Percentiles rank a stretch among this genome's conserved stretches.
Evolutionary conservation across 2,797 vertebrate species (phyloP).

Genomic region (Scolopax bukidnonensis): DNA sequence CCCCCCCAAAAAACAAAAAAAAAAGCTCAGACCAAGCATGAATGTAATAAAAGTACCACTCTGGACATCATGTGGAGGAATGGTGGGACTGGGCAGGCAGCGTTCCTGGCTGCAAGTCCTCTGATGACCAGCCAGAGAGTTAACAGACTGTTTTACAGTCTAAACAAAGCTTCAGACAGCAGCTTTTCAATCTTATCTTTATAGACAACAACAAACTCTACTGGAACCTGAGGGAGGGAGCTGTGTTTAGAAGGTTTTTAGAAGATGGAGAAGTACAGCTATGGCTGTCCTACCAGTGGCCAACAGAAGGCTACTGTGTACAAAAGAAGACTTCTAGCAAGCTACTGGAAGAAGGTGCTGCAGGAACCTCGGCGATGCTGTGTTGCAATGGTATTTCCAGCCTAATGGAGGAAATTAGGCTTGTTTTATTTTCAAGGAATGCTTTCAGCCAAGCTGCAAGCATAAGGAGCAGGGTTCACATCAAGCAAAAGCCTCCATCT

Average conservation of each 20-base stretch:
- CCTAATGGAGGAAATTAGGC: not conserved
- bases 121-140: not conserved
- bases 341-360: not conserved
- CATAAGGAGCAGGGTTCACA: accelerated
- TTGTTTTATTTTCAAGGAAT: not conserved
- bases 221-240: not conserved
- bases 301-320: no score
- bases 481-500: not conserved
- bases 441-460: not conserved
- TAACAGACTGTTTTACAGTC: not conserved
- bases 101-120: not conserved
- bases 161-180: not conserved
- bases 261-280: not conserved
- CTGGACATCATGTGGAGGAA: not conserved
- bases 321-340: not conserved
- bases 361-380: not conserved
- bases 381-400: not conserved
- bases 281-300: not conserved
- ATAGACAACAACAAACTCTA: not conserved
- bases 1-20: no score
- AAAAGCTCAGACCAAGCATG: not conserved
- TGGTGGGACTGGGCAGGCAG: not conserved
- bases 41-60: not conserved
- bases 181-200: not conserved
- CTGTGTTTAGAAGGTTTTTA: not conserved